A percentile compares a stretch with the other conserved stretches of the same genome.
Conservation (phyloP, 2,888 invertebrate species). For the Sarcophaga variegata region DNA sequence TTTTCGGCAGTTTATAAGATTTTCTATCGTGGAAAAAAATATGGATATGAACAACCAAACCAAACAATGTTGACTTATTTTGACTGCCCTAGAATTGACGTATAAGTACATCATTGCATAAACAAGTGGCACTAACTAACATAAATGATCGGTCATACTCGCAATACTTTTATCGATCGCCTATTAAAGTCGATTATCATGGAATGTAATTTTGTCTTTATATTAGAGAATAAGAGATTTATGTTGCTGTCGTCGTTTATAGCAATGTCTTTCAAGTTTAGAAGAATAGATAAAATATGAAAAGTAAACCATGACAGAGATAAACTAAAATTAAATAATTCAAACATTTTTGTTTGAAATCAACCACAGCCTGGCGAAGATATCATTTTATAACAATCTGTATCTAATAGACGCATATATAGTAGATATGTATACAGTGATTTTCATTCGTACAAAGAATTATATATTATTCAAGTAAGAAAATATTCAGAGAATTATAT, state of each 20-base stretch:
- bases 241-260: constrained; percentile 34
- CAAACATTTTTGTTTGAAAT: constrained; percentile 57
- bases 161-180: too few relatives aligned
- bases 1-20: too few relatives aligned
- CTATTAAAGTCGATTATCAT: too few relatives aligned
- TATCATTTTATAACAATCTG: constrained; percentile 36
- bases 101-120: too few relatives aligned
- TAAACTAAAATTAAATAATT: constrained; percentile 15
- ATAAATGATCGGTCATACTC: too few relatives aligned
- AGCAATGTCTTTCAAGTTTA: constrained; percentile 43
- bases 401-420: neutral
- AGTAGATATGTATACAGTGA: neutral
- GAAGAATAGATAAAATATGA: neutral
- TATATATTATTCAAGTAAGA: constrained; percentile 32
- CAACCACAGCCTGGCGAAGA: constrained; percentile 52
- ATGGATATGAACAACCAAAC: too few relatives aligned
- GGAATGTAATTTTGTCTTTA: neutral
- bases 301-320: constrained; percentile 7
- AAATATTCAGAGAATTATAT: neutral
- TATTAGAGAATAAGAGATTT: constrained; percentile 48
- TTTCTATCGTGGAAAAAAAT: too few relatives aligned
- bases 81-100: too few relatives aligned
- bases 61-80: too few relatives aligned
- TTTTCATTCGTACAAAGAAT: neutral
- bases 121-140: too few relatives aligned